Evolutionary conservation across 1,140 invertebrate genomes (phyloP).

Genomic region (Aradophagus sp.): DNA sequence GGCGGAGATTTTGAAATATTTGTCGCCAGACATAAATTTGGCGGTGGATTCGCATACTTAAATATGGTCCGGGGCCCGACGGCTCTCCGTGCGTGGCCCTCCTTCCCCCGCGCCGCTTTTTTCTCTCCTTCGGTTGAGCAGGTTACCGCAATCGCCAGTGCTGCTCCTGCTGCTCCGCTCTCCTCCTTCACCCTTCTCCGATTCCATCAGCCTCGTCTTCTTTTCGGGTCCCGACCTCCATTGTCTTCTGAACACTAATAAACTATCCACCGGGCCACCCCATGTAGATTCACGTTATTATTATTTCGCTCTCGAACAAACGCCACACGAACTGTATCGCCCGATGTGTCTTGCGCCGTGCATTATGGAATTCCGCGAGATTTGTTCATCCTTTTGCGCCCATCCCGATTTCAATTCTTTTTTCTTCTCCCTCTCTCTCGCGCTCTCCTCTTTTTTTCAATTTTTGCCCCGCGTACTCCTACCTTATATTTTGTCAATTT

Average conservation of each 20-base stretch:
- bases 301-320: slow-evolving; percentile 67
- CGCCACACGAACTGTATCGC: slow-evolving; percentile 49
- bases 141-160: slow-evolving; percentile 52
- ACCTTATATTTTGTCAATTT: slow-evolving; percentile 24
- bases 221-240: slow-evolving; percentile 73
- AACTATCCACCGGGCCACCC: slow-evolving; percentile 70
- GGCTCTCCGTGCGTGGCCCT: slow-evolving; percentile 21
- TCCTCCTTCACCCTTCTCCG: slow-evolving; percentile 61
- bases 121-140: slow-evolving; percentile 38
- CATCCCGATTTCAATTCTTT: neutral
- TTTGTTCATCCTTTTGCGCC: slow-evolving; percentile 3
- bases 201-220: slow-evolving; percentile 61
- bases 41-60: slow-evolving; percentile 71
- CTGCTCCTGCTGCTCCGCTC: slow-evolving; percentile 56
- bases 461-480: neutral
- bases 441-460: too few species aligned
- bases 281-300: slow-evolving; percentile 70
- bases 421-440: slow-evolving; percentile 1
- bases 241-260: slow-evolving; percentile 73
- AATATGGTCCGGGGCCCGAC: slow-evolving; percentile 68
- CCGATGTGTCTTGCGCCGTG: slow-evolving; percentile 59
- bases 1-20: slow-evolving; percentile 73
- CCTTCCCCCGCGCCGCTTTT: slow-evolving; percentile 30
- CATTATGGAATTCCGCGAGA: slow-evolving; percentile 64
- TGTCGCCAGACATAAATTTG: slow-evolving; percentile 73